Evolutionary conservation across 2,113 vertebrate species (phyloP).

Genomic region (Zosterops hypoxanthus): DNA sequence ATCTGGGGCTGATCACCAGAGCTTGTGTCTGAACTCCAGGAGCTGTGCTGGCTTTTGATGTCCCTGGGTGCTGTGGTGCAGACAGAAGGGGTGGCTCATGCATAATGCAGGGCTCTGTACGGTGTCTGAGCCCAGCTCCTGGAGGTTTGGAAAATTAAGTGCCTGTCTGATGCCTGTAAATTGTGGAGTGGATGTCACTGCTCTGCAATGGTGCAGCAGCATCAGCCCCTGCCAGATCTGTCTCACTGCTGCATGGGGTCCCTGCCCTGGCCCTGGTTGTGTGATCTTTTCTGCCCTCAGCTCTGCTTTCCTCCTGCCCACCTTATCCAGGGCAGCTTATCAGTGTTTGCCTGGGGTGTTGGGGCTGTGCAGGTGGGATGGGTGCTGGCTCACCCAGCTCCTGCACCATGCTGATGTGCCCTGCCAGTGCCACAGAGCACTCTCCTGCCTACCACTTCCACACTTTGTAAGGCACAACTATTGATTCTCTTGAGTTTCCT

Average conservation of each 20-base stretch:
- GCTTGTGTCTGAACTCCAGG: not conserved
- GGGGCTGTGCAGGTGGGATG: not conserved
- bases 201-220: accelerated
- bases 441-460: accelerated
- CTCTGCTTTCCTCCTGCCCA: not conserved
- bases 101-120: not conserved
- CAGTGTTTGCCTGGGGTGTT: accelerated
- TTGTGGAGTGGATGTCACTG: not conserved
- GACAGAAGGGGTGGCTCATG: not conserved
- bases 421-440: accelerated
- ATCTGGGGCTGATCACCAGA: not conserved
- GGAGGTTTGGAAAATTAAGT: not conserved
- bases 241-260: accelerated
- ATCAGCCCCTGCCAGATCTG: not conserved
- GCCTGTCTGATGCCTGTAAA: not conserved
- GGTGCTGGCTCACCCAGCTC: not conserved
- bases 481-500: not conserved
- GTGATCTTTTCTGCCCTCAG: not conserved
- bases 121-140: not conserved
- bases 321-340: not conserved
- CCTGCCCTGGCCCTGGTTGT: not conserved
- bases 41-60: not conserved
- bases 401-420: accelerated
- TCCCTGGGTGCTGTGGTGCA: not conserved
- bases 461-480: accelerated